These are phyloP conservation scores for Cataglyphis rosenhaueri DNA, from an alignment of 2,888 invertebrate species.

Conservation along the genomic window DNA sequence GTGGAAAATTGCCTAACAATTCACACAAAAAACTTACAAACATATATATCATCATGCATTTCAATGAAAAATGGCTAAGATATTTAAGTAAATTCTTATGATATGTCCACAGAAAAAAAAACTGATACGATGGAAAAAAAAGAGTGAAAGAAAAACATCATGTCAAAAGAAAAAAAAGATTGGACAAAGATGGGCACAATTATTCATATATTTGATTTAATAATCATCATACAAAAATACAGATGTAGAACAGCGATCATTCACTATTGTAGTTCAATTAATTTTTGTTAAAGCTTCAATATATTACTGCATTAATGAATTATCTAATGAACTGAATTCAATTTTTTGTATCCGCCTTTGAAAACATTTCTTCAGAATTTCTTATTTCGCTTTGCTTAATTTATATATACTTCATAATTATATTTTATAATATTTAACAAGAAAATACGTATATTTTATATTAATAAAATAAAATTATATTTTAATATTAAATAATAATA, in stretches of 20 bases:
- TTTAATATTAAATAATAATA: not conserved
- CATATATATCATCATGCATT: slow-evolving; percentile 73
- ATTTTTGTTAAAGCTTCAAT: slow-evolving; percentile 35
- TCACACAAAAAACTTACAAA: slow-evolving; percentile 71
- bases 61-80: slow-evolving; percentile 68
- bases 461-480: not conserved
- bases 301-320: not conserved
- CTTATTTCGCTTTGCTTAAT: slow-evolving; percentile 11
- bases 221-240: slow-evolving; percentile 73
- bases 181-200: slow-evolving; percentile 85
- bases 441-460: not conserved
- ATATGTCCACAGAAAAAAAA: slow-evolving; percentile 86
- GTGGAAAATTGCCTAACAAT: slow-evolving; percentile 67
- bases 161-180: slow-evolving; percentile 84
- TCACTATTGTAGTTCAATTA: slow-evolving; percentile 82
- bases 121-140: slow-evolving; percentile 84
- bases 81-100: slow-evolving; percentile 84
- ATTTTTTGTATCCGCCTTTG: slow-evolving; percentile 64
- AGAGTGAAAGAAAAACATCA: slow-evolving; percentile 82
- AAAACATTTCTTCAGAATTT: slow-evolving; percentile 37
- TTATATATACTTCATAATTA: not conserved
- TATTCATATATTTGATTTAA: slow-evolving; percentile 82
- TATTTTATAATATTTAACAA: not conserved
- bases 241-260: slow-evolving; percentile 78
- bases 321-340: slow-evolving; percentile 16